Base-by-base conservation (phyloP, 2,888 invertebrate species). In the Zootermopsis nevadensis region DNA sequence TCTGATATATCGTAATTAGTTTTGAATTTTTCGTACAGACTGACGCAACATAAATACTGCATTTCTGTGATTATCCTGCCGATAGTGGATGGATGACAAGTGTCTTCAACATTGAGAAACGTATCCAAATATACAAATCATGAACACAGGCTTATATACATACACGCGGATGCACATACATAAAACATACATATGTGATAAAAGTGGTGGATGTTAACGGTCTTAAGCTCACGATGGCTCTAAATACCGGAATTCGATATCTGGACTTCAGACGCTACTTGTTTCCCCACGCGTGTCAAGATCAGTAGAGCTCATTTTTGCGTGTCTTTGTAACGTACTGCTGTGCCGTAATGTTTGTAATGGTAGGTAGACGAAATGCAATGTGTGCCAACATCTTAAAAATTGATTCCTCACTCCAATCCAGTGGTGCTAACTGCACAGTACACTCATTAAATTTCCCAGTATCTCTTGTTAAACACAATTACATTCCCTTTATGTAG, bases 331-430 rank as follows among this genome's bases (percentile, higher is more conserved):
- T 60, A n/a, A 15, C 6, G n/a, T 8, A 4, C 60, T 48, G 19
- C 60, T 60, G 0, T 27, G 60, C 60, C 8, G 27, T 60, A 60
- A 27, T 27, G 60, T 60, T n/a, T 60, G 27, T 27, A n/a, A 1
- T 15, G 48, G 48, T 19, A 15, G 48, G 15, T n/a, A 55, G 6
- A 19, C 1, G 55, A n/a, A 19, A 22, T 38, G 38, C 38, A 22
- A 35, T 10, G 33, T 48, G 77, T 31, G 55, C 77, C 53, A 77
- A 77, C 48, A 77, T 77, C 55, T 77, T 77, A 22, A 53, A 53
- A 53, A 77, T 77, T 77, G 77, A 77, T 55, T 77, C 31, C 31
- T 55, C 77, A 55, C 31, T 53, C 38, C 31, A 48, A 31, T 24
- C n/a, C 38, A 76, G 76, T 76, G 42, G n/a, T 42, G 42, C n/a